Percentiles rank a stretch among this genome's conserved stretches.
Conservation (phyloP, 2,797 vertebrate species). For the Cynopterus sphinx region DNA sequence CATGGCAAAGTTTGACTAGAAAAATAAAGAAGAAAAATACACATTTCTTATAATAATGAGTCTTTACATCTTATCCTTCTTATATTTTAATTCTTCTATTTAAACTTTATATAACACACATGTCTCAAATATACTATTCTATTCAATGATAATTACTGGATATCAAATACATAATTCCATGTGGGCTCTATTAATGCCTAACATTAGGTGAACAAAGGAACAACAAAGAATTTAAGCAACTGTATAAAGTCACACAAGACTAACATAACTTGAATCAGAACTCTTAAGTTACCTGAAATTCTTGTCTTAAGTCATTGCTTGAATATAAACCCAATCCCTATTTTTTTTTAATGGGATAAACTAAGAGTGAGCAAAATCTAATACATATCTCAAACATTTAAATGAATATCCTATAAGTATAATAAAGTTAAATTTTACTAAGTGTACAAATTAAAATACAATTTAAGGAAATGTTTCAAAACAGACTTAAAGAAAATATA, state of each 20-base stretch:
- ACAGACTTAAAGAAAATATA: background rate
- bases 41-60: constrained; percentile 33
- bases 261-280: constrained; percentile 31
- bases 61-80: background rate
- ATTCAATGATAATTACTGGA: constrained; percentile 14
- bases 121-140: background rate
- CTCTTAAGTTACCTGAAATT: constrained; percentile 17
- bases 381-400: background rate
- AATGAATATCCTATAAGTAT: constrained; percentile 30
- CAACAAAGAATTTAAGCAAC: constrained; percentile 35
- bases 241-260: constrained; percentile 15
- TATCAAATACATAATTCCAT: constrained; percentile 24
- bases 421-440: constrained; percentile 43
- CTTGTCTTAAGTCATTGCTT: constrained; percentile 17
- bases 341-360: background rate
- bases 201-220: background rate
- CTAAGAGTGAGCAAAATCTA: background rate
- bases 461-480: constrained; percentile 39
- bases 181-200: constrained; percentile 26
- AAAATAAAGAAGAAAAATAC: constrained; percentile 74
- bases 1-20: constrained; percentile 99
- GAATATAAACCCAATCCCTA: background rate
- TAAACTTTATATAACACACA: background rate
- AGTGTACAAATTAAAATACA: constrained; percentile 45
- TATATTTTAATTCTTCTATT: constrained; percentile 51